A percentile compares a stretch with the other conserved stretches of the same genome.
Conservation (phyloP, 2,113 vertebrate genomes). For the Cathartes aura region DNA sequence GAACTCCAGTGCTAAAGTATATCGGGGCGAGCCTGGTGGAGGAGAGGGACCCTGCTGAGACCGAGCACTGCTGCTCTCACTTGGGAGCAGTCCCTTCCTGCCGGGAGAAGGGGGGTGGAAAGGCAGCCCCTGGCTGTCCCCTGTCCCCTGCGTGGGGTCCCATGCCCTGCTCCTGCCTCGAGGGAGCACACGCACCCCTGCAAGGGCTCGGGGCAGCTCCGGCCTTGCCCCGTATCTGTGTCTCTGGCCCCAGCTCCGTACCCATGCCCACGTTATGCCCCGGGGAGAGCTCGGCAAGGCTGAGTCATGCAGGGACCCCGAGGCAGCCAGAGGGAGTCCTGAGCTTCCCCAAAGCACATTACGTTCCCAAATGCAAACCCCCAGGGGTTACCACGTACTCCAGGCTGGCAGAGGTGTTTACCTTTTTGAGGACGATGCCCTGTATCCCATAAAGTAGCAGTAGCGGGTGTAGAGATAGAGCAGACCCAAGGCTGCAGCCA, state of each 20-base stretch:
- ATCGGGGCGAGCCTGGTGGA: slow-evolving; percentile 68
- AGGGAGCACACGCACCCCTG: background rate
- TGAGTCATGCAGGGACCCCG: background rate
- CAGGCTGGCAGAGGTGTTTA: slow-evolving; percentile 42
- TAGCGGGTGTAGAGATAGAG: slow-evolving; percentile 83
- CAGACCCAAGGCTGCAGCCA: slow-evolving; percentile 82
- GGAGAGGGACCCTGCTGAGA: background rate
- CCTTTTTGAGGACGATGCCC: slow-evolving; percentile 79
- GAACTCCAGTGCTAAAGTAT: slow-evolving; percentile 71
- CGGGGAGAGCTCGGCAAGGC: background rate
- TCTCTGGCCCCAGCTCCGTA: background rate
- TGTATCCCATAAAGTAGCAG: slow-evolving; percentile 87
- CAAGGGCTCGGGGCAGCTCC: background rate
- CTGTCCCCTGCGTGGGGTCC: background rate
- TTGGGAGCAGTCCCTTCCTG: background rate
- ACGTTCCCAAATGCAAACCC: background rate
- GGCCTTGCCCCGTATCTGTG: background rate
- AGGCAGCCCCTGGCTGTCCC: background rate
- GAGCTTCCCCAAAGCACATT: background rate
- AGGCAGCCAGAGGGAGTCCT: background rate
- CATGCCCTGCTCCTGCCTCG: accelerated
- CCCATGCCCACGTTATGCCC: accelerated
- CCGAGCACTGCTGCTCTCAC: accelerated
- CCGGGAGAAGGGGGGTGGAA: background rate
- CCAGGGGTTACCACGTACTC: background rate